Evolutionary conservation across 2,113 vertebrate genomes (phyloP), one percentile per base, ranked within the genome.

Genomic region (Eretmodus cyanostictus): DNA sequence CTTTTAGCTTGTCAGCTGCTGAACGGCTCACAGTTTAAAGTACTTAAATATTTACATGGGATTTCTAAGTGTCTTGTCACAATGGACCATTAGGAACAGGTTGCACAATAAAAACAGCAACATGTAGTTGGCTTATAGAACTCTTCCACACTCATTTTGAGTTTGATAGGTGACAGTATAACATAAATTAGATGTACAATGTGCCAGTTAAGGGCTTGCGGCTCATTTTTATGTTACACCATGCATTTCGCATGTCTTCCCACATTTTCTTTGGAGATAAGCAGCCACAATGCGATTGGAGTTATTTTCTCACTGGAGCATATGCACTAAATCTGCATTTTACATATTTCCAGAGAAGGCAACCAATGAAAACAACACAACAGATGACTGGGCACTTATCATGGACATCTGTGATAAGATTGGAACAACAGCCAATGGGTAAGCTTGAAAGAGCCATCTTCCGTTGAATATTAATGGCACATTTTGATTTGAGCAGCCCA

Each of bases 341-440:
- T 47, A 81, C 84, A 91, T 78, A 78, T 92, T 96, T 95, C 3
- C 40, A 99, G 99, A 99, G 94, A 99, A 99, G 92, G 98, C 98
- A 38, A 99, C 99, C 36, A 98, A 97, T 97, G 99, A 99, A 92
- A 98, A 94, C 79, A 99, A 98, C 95, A 99, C 98, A 71, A 92
- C 95, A 19, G 98, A 99, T 87, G 98, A 99, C 81, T 99, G 99
- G 99, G 97, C 96, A 16, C 97, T 99, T 9, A 99, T 99, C 85
- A 98, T 99, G 99, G 99, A 99, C 57, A 99, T 99, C 88, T 99
- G 98, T 87, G 99, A 99, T 91, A 98, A 97, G 91, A 97, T 99
- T 89, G 98, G 97, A 80, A 98, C 97, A 7, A 97, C 97, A 86
- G 90, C 98, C 24, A 99, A 97, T 40, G 98, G 98, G 98, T 99